These are phyloP conservation scores for Galagoides demidoff DNA, from an alignment of 2,797 vertebrate species.

Conservation along the genomic window DNA sequence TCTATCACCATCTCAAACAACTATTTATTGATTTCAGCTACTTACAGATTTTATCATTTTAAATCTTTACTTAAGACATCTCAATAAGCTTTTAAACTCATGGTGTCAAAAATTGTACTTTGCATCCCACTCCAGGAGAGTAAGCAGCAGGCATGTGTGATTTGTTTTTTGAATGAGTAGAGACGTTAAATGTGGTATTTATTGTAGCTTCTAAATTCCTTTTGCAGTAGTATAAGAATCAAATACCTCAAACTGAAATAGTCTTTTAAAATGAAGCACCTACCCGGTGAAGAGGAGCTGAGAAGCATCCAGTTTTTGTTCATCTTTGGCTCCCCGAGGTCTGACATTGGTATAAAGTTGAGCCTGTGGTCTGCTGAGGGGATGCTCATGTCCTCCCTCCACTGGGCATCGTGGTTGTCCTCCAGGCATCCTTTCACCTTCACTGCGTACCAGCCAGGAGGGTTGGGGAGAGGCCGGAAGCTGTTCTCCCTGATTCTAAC, in stretches of 20 bases:
- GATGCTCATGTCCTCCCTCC: background rate
- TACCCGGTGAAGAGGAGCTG: background rate
- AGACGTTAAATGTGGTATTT: background rate
- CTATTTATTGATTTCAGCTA: background rate
- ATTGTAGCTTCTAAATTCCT: slow-evolving; percentile 12
- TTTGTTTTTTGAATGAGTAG: background rate
- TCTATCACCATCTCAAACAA: background rate
- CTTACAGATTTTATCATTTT: background rate
- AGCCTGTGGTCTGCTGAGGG: background rate
- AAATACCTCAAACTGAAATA: background rate
- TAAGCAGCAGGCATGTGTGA: background rate
- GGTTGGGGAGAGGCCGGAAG: background rate
- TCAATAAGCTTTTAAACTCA: background rate
- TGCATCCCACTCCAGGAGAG: background rate
- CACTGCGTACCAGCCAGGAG: background rate
- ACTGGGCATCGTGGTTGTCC: background rate
- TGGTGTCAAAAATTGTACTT: slow-evolving; percentile 4
- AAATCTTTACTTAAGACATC: background rate
- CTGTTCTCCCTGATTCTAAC: background rate
- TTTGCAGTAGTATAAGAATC: slow-evolving; percentile 13
- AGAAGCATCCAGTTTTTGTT: background rate
- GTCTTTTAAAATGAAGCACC: background rate
- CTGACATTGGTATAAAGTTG: background rate
- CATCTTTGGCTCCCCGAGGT: background rate
- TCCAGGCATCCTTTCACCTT: background rate